Evolutionary conservation across 92 coral and sea anemone genomes (phyloP), one percentile per base, ranked within the genome.

Genomic region (Heteractis magnifica): DNA sequence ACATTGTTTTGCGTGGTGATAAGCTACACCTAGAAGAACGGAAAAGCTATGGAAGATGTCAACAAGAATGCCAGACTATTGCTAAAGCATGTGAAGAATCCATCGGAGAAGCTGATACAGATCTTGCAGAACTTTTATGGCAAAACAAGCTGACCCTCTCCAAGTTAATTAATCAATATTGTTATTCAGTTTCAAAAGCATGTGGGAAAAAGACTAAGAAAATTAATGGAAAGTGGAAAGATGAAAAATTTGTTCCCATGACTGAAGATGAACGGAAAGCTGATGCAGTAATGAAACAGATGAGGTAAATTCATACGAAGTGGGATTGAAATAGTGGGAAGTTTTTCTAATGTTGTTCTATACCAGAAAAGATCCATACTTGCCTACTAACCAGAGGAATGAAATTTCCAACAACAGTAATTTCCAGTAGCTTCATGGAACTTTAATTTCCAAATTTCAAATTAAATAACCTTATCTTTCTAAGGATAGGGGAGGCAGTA

Each of bases 61-160:
- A 84, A 70, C 83, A 89, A 76, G 99, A 97, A 80, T 97, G 99
- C 62, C 86, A 86, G 86, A 97, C 99, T 62, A 92, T 97, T 81
- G 94, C 98, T 6, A 94, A 97, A 86, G 99, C 99, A 26, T 97
- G 99, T 55, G 98, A 92, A 52, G 99, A 97, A 73, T 91, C 98
- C 51, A 84, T 97, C 0, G 93, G 91, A 23, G 99, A 97, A 16
- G 94, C 89, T 81, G 99, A 97, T 53, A 90, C 93, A 62, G 99
- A 97, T 85, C 90, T 97, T 62, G 99, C 97, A 34, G 99, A 97
- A 81, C 90, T 94, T 59, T 84, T 97, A 7, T 97, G 99, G 99
- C 96, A 94, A 80, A 87, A 94, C 82, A 91, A 90, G 77, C 88
- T 97, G 73, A 90, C 97, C 49, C 82, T 97, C 65, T 97, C 99